phyloP scores from a whole-genome alignment of 2,113 vertebrate genomes.

The Myotis yumanensis region DNA sequence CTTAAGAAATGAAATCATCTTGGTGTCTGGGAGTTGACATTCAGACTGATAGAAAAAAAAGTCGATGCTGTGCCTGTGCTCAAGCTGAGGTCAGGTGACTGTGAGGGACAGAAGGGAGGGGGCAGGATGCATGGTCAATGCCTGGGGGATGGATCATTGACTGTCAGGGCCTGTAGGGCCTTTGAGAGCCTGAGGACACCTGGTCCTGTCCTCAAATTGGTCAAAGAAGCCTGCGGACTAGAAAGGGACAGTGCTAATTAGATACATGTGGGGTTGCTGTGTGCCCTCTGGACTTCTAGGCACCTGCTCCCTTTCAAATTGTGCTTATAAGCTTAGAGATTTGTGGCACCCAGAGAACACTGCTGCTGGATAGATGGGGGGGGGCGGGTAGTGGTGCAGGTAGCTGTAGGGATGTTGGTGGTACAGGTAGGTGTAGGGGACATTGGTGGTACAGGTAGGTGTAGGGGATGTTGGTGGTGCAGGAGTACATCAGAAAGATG shows the following conservation, averaged over 20 bases:
- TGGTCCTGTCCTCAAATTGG: background rate
- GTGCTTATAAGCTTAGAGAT: background rate
- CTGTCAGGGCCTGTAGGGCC: background rate
- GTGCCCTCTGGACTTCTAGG: background rate
- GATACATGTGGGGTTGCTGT: background rate
- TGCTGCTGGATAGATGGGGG: background rate
- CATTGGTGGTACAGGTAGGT: background rate
- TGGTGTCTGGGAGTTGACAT: constrained; percentile 26
- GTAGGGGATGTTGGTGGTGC: background rate
- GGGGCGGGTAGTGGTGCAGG: too few species aligned
- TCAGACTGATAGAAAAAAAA: background rate
- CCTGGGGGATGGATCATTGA: background rate
- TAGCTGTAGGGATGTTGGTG: background rate
- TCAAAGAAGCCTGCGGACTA: background rate
- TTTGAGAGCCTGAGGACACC: background rate
- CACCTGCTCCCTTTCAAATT: background rate
- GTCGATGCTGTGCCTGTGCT: background rate
- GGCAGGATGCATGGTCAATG: background rate
- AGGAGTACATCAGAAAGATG: background rate
- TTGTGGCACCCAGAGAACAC: background rate
- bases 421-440: background rate
- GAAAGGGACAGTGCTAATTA: background rate
- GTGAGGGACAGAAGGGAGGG: background rate
- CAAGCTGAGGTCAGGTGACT: background rate
- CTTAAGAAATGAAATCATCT: background rate